A percentile compares a stretch with the other conserved stretches of the same genome.
Evolutionary conservation across 2,797 vertebrate genomes (phyloP).

Genomic region (Alca torda): DNA sequence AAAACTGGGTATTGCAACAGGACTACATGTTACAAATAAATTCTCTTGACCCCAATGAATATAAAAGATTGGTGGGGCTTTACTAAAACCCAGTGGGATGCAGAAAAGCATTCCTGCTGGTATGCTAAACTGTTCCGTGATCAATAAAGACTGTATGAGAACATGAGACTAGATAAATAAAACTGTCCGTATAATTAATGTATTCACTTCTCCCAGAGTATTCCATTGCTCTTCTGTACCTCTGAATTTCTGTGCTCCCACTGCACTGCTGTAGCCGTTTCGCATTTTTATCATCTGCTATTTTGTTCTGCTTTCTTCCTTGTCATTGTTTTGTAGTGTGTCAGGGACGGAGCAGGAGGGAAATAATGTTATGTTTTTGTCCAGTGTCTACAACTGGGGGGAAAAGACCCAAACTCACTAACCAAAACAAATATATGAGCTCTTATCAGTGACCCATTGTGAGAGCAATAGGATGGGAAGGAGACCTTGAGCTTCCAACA

Average conservation of each 20-base stretch:
- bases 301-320: slow-evolving; percentile 9
- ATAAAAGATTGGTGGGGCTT: slow-evolving; percentile 25
- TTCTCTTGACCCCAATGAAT: neutral
- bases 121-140: slow-evolving; percentile 29
- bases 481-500: neutral
- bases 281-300: neutral
- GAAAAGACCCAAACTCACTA: neutral
- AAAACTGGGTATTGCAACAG: neutral
- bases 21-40: neutral
- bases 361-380: neutral
- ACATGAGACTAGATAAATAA: slow-evolving; percentile 9
- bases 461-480: neutral
- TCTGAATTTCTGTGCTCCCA: neutral
- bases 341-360: neutral
- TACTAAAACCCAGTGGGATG: neutral
- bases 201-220: neutral
- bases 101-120: neutral
- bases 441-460: neutral
- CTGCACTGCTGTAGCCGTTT: neutral
- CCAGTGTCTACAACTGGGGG: neutral
- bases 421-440: neutral
- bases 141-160: slow-evolving; percentile 33
- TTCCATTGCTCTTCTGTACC: neutral
- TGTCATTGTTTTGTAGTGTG: neutral
- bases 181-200: slow-evolving; percentile 15